Evolutionary conservation across 2,113 vertebrate genomes (phyloP).

Genomic region (Opisthocomus hoazin): DNA sequence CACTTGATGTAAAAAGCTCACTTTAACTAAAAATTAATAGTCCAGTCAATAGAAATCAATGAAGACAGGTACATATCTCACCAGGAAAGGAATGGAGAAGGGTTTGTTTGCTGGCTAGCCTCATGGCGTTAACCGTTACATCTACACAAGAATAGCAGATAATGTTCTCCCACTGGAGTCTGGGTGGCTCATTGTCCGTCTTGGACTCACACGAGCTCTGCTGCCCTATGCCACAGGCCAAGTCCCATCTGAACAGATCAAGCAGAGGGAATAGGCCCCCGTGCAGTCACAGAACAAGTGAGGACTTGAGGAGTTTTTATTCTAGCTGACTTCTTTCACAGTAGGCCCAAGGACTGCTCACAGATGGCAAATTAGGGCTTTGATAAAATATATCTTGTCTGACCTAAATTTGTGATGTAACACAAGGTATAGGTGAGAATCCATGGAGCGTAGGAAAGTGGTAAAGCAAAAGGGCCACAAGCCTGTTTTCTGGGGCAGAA

Average conservation of each 20-base stretch:
- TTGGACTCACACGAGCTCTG: not conserved
- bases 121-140: not conserved
- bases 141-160: not conserved
- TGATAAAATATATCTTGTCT: not conserved
- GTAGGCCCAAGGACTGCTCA: not conserved
- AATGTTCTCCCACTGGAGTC: not conserved
- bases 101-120: not conserved
- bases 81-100: not conserved
- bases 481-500: not conserved
- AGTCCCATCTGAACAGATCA: not conserved
- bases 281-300: rapidly evolving
- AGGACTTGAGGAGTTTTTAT: not conserved
- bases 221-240: not conserved
- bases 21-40: not conserved
- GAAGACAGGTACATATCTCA: not conserved
- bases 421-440: not conserved
- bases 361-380: not conserved
- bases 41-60: not conserved
- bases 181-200: not conserved
- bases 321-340: not conserved
- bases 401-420: not conserved
- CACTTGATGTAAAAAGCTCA: not conserved
- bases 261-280: not conserved
- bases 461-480: not conserved
- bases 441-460: rapidly evolving